Evolutionary conservation across 2,797 vertebrate species (phyloP).

Genomic region (Brachyrhaphis roseni): DNA sequence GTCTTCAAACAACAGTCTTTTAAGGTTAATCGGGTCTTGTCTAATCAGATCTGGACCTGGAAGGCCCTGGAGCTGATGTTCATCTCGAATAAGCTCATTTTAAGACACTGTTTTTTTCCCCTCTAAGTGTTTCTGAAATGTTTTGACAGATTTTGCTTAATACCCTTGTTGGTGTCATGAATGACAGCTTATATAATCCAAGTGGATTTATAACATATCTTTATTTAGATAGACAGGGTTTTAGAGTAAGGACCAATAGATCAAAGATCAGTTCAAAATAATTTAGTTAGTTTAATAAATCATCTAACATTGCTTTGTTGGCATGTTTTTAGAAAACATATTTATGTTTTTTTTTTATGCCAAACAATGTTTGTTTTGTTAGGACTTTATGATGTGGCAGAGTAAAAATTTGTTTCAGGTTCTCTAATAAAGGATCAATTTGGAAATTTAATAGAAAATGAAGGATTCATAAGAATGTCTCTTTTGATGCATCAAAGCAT

Average conservation of each 20-base stretch:
- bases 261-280: slow-evolving; percentile 40
- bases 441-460: neutral
- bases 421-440: neutral
- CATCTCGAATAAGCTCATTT: slow-evolving; percentile 58
- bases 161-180: slow-evolving; percentile 42
- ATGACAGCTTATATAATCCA: slow-evolving; percentile 16
- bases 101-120: slow-evolving; percentile 30
- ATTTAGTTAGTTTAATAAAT: slow-evolving; percentile 39
- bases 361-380: neutral
- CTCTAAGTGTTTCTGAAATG: slow-evolving; percentile 52
- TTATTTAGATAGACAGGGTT: slow-evolving; percentile 33
- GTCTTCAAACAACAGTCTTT: slow-evolving; percentile 71
- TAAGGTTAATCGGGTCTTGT: slow-evolving; percentile 67
- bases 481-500: neutral
- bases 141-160: slow-evolving; percentile 65
- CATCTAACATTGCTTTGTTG: slow-evolving; percentile 15
- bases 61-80: slow-evolving; percentile 49
- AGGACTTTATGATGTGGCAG: neutral
- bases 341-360: neutral
- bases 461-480: neutral
- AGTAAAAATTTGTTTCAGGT: neutral
- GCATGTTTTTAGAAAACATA: slow-evolving; percentile 1
- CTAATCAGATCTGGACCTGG: slow-evolving; percentile 70
- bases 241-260: slow-evolving; percentile 15
- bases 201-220: slow-evolving; percentile 24